Base-by-base conservation (phyloP, 2,888 invertebrate genomes). In the Trachelus troglodyta region DNA sequence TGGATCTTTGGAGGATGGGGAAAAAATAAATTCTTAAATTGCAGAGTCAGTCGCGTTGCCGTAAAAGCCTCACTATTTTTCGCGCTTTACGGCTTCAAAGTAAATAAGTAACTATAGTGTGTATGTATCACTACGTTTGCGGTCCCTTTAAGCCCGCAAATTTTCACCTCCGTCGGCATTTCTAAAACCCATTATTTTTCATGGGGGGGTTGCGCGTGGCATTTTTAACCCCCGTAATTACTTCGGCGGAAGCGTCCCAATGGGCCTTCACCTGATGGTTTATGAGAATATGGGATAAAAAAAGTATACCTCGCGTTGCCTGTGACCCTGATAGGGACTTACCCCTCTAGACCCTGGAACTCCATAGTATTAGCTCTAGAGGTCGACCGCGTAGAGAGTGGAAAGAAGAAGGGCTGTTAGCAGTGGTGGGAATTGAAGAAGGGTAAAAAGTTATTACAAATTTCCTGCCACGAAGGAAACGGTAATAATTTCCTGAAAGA, bases 181-280 rank as follows among this genome's bases (percentile, higher is more conserved):
- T 74, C 69, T 69, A n/a, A 74, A 76, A 75, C 69, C 69, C 69
- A 78, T 78, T 79, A 76, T 73, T 74, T 75, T 68, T 69, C 74
- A 40, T 30, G 56, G 56, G 12, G 12, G 9, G 23, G 9, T 33
- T 69, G 76, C 37, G 69, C 79, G 73, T 79, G 79, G 79, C 69
- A 76, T 76, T 79, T 79, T 76, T 69, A 69, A 23, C 56, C 73
- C 34, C 73, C 73, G 56, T 76, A 76, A 79, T 79, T 76, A 76
- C 74, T 35, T 76, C 76, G 69, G 74, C 74, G 68, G 56, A 75
- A 33, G 23, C 56, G 9, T 9, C 23, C 56, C 23, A 9, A 9
- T 23, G 23, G 56, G 56, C 23, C 56, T 23, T 56, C 56, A 23
- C 23, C 56, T 56, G 56, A 6, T 56, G 56, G 56, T 56, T 56